These are phyloP conservation scores for Remorina albescens DNA, from an alignment of 2,797 vertebrate genomes.

Conservation along the genomic window DNA sequence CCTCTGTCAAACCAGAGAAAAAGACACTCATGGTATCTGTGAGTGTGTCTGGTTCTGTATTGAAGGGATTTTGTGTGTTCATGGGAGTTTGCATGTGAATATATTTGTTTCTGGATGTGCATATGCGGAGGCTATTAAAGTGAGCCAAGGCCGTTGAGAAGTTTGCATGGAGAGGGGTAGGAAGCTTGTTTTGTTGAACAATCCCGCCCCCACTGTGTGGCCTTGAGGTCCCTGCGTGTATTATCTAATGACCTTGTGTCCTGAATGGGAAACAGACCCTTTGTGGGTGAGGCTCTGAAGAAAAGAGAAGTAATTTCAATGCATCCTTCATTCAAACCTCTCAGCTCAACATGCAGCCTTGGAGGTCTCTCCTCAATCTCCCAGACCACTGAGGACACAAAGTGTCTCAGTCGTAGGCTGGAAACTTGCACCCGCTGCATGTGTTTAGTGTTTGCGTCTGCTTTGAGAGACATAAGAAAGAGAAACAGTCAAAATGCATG, in stretches of 20 bases:
- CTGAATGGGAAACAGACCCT: slow-evolving; percentile 80
- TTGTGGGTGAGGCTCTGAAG: slow-evolving; percentile 65
- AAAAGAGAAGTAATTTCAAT: slow-evolving; percentile 71
- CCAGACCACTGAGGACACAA: slow-evolving; percentile 45
- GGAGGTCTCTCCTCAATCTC: slow-evolving; percentile 58
- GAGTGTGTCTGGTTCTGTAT: slow-evolving; percentile 17
- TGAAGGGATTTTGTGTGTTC: slow-evolving; percentile 22
- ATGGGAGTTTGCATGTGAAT: slow-evolving; percentile 35
- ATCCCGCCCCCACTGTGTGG: slow-evolving; percentile 66
- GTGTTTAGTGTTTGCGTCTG: slow-evolving; percentile 44
- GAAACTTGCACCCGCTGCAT: slow-evolving; percentile 26
- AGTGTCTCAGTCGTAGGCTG: slow-evolving; percentile 48
- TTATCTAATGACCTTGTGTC: slow-evolving; percentile 81
- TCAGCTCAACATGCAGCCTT: slow-evolving; percentile 52
- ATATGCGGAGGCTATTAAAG: slow-evolving; percentile 35
- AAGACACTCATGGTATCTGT: slow-evolving; percentile 24
- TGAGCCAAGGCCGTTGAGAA: slow-evolving; percentile 24
- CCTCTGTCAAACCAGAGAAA: slow-evolving; percentile 48
- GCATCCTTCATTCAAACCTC: slow-evolving; percentile 70
- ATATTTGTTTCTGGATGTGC: slow-evolving; percentile 41
- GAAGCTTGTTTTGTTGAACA: slow-evolving; percentile 58
- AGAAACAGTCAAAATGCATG: slow-evolving; percentile 20
- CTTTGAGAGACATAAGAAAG: slow-evolving; percentile 25
- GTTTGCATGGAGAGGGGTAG: slow-evolving; percentile 45
- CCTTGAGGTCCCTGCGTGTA: slow-evolving; percentile 73